phyloP scores from a whole-genome alignment of 2,888 invertebrate species.

The Galeopsomyia nigrocyanea region DNA sequence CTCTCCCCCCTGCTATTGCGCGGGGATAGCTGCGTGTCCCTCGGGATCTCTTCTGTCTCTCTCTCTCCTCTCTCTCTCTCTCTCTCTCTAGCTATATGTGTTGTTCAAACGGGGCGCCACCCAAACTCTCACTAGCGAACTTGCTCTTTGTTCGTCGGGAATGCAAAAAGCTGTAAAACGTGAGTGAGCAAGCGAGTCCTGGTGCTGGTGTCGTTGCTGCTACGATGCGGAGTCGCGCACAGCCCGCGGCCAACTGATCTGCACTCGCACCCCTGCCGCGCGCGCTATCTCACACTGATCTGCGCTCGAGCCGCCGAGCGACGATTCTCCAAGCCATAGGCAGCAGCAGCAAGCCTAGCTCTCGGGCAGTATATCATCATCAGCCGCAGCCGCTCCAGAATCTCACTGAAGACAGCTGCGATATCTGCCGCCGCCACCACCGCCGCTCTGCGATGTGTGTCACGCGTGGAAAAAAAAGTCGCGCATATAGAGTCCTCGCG shows the following conservation, averaged over 20 bases:
- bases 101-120: too few relatives aligned
- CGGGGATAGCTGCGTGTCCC: neutral
- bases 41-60: constrained; percentile 1
- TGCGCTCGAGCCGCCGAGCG: neutral
- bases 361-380: constrained; percentile 39
- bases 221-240: neutral
- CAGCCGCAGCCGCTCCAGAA: constrained; percentile 29
- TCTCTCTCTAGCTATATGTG: neutral
- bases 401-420: constrained; percentile 18
- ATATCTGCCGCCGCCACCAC: neutral
- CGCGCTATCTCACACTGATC: neutral
- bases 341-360: too few relatives aligned
- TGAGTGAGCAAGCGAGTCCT: neutral
- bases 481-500: neutral
- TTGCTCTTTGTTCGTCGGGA: too few relatives aligned
- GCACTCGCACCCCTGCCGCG: neutral
- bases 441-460: neutral
- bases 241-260: neutral
- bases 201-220: neutral
- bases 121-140: too few relatives aligned
- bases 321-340: neutral
- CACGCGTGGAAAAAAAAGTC: too few relatives aligned
- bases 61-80: constrained; percentile 3
- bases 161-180: too few relatives aligned
- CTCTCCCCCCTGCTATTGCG: neutral